Conservation (phyloP, 1,140 invertebrate species). For the Drosophila micromelanica region DNA sequence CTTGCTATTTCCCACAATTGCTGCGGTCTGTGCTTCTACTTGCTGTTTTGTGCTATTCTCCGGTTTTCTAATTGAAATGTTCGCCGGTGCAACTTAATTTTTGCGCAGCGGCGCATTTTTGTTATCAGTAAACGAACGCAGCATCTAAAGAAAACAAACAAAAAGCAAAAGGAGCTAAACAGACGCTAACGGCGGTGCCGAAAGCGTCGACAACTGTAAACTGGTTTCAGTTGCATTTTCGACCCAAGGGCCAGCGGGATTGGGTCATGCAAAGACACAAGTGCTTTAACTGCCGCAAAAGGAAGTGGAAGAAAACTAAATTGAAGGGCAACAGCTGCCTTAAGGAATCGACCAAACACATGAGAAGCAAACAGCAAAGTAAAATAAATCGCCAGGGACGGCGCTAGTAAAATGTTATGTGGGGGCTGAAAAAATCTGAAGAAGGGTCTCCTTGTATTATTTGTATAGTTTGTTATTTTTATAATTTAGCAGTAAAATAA, state of each 20-base stretch:
- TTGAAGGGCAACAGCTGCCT: slow-evolving; percentile 54
- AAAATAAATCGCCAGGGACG: background rate
- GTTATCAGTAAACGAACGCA: slow-evolving; percentile 49
- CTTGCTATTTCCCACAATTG: slow-evolving; percentile 17
- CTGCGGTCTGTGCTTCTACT: slow-evolving; percentile 12
- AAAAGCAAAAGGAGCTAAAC: slow-evolving; percentile 15
- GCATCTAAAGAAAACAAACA: slow-evolving; percentile 33
- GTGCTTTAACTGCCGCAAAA: slow-evolving; percentile 27
- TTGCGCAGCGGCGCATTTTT: slow-evolving; percentile 40
- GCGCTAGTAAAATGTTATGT: background rate
- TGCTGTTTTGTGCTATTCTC: slow-evolving; percentile 17
- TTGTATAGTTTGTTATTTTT: no score
- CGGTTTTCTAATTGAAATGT: slow-evolving; percentile 67
- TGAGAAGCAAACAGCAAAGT: slow-evolving; percentile 2
- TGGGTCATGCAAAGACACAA: slow-evolving; percentile 4
- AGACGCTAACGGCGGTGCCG: slow-evolving; percentile 9
- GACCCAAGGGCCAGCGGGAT: background rate
- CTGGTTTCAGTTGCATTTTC: slow-evolving; percentile 61
- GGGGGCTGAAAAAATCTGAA: background rate
- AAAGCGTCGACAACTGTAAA: slow-evolving; percentile 20
- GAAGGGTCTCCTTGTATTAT: no score
- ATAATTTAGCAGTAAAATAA: no score
- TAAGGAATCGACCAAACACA: slow-evolving; percentile 29
- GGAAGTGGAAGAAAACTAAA: slow-evolving; percentile 36
- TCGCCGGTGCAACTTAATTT: slow-evolving; percentile 66